Base-by-base conservation (phyloP, 2,797 vertebrate species). In the Spinus pinus region DNA sequence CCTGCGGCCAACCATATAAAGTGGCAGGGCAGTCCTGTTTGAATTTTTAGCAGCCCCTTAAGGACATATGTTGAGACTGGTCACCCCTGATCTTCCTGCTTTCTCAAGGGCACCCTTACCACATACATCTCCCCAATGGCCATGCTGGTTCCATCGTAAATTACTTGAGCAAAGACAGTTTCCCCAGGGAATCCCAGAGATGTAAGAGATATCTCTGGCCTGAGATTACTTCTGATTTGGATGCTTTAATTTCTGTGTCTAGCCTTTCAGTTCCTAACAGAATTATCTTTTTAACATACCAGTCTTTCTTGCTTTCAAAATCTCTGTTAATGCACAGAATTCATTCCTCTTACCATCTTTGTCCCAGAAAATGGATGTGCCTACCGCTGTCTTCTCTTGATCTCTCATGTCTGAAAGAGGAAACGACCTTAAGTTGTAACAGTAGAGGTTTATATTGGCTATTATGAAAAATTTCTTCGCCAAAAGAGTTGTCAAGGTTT, bases 1-100 rank as follows among this genome's bases (percentile, higher is more conserved):
- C 10, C 30, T 24, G 14, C 3, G 10, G 39, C 31, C 1, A 3
- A 3, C 24, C 39, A 3, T 7, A 4, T 14, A 12, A 72, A 69
- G 27, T 50, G 19, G 9, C 58, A 87, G 16, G 30, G 15, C 10
- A 62, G 18, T 65, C 44, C 31, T 51, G 14, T 31, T 69, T 51
- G 15, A 67, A 27, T 10, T 35, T 19, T 67, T n/a, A 44, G 19
- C 49, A 66, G 35, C 12, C 60, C 3, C 33, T 19, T 37, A 22
- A 49, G 14, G 3, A 8, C 27, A 66, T 13, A 13, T 73, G 21
- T 14, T 54, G 31, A 73, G 24, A 5, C 15, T 19, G 10, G 21
- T 65, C 39, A 56, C 3, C 20, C 2, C 39, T n/a, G 10, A 46
- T 57, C 49, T 12, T 81, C 35, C 42, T 67, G 25, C 57, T 64